Evolutionary conservation across 2,113 vertebrate genomes (phyloP), one percentile per base, ranked within the genome.

Genomic region (Nesogale talazaci): DNA sequence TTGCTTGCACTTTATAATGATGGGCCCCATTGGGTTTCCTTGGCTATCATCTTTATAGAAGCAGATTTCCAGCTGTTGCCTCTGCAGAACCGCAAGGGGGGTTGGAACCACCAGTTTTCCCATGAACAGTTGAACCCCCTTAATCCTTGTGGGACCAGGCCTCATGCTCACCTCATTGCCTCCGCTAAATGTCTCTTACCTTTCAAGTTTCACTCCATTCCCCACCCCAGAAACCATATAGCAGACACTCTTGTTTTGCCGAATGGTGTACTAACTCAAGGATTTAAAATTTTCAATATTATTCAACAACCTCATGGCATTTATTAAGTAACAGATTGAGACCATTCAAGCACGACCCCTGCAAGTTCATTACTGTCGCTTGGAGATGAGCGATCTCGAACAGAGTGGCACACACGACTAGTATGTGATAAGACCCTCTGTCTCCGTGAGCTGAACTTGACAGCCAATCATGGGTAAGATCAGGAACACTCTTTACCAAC

Each of bases 211-310:
- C 29, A 93, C 67, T 88, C 59, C 36, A 88, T 70, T 20, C 56
- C 36, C 19, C 52, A 42, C 8, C 10, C 6, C 42, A 38, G 72
- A 79, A 90, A 61, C 80, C 93, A 86, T 67, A 79, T 38, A 61
- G 40, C 69, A 93, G 87, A 89, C 9, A 34, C 1, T 85, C 82
- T 70, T 70, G 84, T 12, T 52, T 89, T 40, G 76, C 29, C 91
- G 74, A 81, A 52, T 83, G 93, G 56, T 36, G 83, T 93, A 46
- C 61, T 88, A 69, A 84, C 57, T 22, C 27, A 89, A 89, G 17
- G 63, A 6, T 76, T 87, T 69, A n/a, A 67, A 56, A 61, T 83
- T 83, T 83, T 36, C 88, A 83, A 79, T 85, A 70, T n/a, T n/a
- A n/a, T n/a, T n/a, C n/a, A n/a, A n/a, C n/a, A n/a, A n/a, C n/a